Evolutionary conservation across 2,113 vertebrate genomes (phyloP), one percentile per base, ranked within the genome.

Genomic region (Peucedramus taeniatus): DNA sequence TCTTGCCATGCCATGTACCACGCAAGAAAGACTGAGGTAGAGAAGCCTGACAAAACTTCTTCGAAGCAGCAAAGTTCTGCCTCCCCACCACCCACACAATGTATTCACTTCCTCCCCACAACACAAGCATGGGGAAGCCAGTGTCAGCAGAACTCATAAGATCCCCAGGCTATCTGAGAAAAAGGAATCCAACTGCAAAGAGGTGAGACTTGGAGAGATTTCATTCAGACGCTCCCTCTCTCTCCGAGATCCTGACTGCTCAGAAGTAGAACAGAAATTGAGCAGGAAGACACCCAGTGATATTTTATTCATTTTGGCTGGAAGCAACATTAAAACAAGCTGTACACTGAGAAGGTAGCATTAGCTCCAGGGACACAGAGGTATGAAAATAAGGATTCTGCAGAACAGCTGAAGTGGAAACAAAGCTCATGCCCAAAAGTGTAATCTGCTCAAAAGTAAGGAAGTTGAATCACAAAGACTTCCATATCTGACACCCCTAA

Each of bases 271-370:
- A 69, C 68, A 92, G 88, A 61, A 93, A 57, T 9, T 27, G 85
- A 95, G 64, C 85, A 96, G 85, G 83, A 93, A 92, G 63, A 83
- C 63, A 92, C 45, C 37, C 86, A 53, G 39, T 83, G 54, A 90
- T 88, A 95, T 90, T 94, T 96, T 95, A 94, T 90, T 88, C 66
- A 94, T 92, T 94, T 80, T 95, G 63, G 57, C 94, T 95, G 37
- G 88, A 87, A 94, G 88, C 88, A 90, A 69, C 54, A 40, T 57
- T 83, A 76, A 94, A 88, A 92, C 78, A 90, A 90, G 90, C 71
- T 80, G 75, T 74, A 88, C 8, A 1, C 40, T 15, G 53, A 80
- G 82, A 95, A 93, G 71, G 65, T 35, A n/a, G 57, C 42, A 19
- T 49, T 72, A 57, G 75, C 94, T 96, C 79, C 54, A 90, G 85